Base-by-base conservation (phyloP, 2,113 vertebrate species). In the Cochlearius cochlearius region DNA sequence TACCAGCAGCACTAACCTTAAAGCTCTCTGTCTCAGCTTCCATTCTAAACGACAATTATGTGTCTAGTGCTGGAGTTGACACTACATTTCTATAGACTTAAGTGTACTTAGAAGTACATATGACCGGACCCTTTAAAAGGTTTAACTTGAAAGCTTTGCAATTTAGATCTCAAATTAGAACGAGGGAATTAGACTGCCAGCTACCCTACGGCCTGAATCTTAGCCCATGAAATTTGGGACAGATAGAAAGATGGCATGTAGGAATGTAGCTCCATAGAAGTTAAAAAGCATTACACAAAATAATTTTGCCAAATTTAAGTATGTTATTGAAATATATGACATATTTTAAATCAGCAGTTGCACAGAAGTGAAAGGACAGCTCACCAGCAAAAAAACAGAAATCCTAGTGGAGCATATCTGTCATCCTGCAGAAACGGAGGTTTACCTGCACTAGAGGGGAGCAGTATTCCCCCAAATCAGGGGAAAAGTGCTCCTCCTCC, bases 321-420 rank as follows among this genome's bases (percentile, higher is more conserved):
- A 64, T 8, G 12, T 11, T 47, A 50, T 27, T 75, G 38, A 72
- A 94, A 73, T 27, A 36, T 2, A 26, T 11, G 3, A 19, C 0
- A 1, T 23, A 20, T 59, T 76, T 72, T 29, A 77, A 76, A 73
- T 20, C 29, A 71, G 41, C 41, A 86, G 67, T 26, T 73, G 55
- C 45, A 60, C 16, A 67, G 32, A 50, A 86, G n/a, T 7, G 22
- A 67, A 84, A 87, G 17, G 38, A 55, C 3, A 20, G 19, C 19
- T 64, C 43, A 34, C 9, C 13, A n/a, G 39, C 55, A 67, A 72
- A 27, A 13, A 80, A 71, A 3, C 18, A 67, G 21, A 71, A 94
- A 73, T 50, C 30, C 43, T 18, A 30, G n/a, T 1, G 7, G 18
- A 50, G 32, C 0, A 0, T 52, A 45, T 38, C 23, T 52, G 64